These are phyloP conservation scores for Isurus oxyrinchus DNA, from an alignment of 2,113 vertebrate species.

Conservation along the genomic window DNA sequence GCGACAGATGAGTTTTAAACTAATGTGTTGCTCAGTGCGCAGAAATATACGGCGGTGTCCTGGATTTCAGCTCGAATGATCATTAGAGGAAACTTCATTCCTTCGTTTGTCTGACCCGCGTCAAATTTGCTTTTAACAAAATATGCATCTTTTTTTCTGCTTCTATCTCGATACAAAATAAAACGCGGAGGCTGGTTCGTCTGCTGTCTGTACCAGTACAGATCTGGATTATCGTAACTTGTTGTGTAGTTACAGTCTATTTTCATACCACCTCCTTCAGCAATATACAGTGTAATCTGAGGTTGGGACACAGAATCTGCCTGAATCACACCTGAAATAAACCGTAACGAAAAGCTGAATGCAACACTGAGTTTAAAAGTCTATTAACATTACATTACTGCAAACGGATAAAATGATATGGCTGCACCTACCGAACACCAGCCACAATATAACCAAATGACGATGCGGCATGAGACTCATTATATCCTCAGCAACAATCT, in stretches of 20 bases:
- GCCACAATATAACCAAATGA: too few species aligned
- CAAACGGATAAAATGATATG: too few species aligned
- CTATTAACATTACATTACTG: too few species aligned
- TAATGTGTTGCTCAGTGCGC: background rate
- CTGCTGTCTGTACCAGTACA: constrained; percentile 13
- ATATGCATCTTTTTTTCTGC: background rate
- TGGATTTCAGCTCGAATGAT: background rate
- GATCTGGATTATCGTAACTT: background rate
- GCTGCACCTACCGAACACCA: too few species aligned
- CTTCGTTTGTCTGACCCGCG: background rate
- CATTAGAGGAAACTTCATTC: background rate
- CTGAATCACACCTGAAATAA: too few species aligned
- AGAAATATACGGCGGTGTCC: background rate
- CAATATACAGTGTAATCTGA: too few species aligned
- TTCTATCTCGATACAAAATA: background rate
- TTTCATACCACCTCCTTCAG: background rate
- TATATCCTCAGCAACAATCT: too few species aligned
- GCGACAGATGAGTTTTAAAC: too few species aligned
- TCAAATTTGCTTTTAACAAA: background rate
- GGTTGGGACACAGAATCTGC: background rate
- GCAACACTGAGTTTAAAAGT: too few species aligned
- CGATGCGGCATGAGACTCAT: too few species aligned
- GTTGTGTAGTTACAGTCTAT: background rate
- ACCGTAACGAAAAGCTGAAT: too few species aligned
- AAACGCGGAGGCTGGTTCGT: too few species aligned